A percentile compares a stretch with the other conserved stretches of the same genome.
phyloP scores from a whole-genome alignment of 2,888 invertebrate species.

The Philopedon plagiatum region DNA sequence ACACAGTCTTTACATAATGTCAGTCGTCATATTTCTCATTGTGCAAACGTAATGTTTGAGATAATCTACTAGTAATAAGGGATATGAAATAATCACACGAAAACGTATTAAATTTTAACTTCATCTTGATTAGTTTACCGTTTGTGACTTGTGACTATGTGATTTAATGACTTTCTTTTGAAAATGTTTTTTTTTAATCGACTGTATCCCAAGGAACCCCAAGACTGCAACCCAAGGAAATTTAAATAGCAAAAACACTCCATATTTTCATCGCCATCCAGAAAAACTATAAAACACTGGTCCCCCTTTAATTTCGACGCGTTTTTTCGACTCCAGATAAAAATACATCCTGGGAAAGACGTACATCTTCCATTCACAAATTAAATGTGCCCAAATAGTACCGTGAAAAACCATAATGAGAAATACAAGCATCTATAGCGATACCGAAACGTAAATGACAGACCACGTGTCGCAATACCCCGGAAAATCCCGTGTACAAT shows the following conservation, averaged over 20 bases:
- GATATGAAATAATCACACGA: no score
- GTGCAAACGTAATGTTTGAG: no score
- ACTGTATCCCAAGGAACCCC: no score
- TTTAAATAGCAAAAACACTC: background rate
- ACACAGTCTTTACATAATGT: no score
- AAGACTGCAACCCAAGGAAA: no score
- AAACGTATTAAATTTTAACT: no score
- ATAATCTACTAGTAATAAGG: no score
- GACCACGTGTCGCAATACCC: background rate
- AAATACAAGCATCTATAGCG: background rate
- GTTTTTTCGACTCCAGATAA: conserved; percentile 4
- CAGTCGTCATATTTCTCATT: no score
- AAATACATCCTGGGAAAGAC: conserved; percentile 11
- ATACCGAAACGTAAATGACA: background rate
- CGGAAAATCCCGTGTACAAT: background rate
- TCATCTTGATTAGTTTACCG: no score
- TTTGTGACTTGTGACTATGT: no score
- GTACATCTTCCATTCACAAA: conserved; percentile 2
- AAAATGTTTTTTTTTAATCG: no score
- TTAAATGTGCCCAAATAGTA: background rate
- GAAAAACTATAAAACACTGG: conserved; percentile 6
- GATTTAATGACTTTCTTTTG: no score
- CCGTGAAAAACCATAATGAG: conserved; percentile 15
- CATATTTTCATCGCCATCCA: background rate
- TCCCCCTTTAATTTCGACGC: conserved; percentile 2